A percentile compares a stretch with the other conserved stretches of the same genome.
These are phyloP conservation scores for Seriola quinqueradiata DNA, from an alignment of 2,113 vertebrate genomes.

Conservation along the genomic window DNA sequence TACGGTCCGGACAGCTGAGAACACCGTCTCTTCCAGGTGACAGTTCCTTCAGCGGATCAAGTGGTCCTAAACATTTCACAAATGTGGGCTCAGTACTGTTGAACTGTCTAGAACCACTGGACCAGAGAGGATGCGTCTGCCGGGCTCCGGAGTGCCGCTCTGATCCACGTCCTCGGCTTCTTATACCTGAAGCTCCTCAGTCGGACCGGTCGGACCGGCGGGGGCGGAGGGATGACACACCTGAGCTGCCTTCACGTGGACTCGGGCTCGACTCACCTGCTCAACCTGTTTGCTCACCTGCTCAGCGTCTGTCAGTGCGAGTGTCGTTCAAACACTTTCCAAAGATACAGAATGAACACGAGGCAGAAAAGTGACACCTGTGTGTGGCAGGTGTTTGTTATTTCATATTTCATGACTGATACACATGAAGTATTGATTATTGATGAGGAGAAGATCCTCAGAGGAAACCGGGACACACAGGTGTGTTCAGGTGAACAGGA, in stretches of 20 bases:
- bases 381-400: too few relatives aligned
- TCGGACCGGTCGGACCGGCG: constrained; percentile 18
- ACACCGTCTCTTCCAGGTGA: not conserved
- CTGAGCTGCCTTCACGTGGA: not conserved
- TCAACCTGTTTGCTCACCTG: constrained; percentile 27
- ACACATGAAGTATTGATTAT: too few relatives aligned
- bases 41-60: constrained; percentile 44
- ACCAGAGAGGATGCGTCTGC: constrained; percentile 42
- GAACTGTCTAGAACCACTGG: constrained; percentile 69
- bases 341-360: too few relatives aligned
- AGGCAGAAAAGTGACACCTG: too few relatives aligned
- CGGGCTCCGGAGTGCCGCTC: not conserved
- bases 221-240: constrained; percentile 9
- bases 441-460: too few relatives aligned
- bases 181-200: constrained; percentile 30
- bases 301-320: too few relatives aligned
- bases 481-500: constrained; percentile 28
- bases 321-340: too few relatives aligned
- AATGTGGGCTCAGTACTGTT: constrained; percentile 46
- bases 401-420: too few relatives aligned
- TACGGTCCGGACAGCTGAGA: not conserved
- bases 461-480: not conserved
- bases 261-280: constrained; percentile 28
- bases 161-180: not conserved
- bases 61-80: constrained; percentile 77